Conservation (phyloP, 2,113 vertebrate genomes). For the Elephas maximus region DNA sequence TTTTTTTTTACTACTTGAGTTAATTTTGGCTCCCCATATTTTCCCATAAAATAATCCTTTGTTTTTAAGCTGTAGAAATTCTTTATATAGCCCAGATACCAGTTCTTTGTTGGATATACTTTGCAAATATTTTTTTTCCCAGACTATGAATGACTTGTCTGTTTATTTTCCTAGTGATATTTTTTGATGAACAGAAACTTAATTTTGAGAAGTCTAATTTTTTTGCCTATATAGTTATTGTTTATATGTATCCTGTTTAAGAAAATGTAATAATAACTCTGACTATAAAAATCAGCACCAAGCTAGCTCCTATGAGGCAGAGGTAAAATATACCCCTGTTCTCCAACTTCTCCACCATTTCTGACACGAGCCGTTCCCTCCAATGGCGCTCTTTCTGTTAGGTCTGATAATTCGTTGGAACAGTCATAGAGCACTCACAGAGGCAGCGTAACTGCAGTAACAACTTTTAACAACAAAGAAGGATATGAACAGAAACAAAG, state of each 20-base stretch:
- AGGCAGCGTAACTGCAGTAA: background rate
- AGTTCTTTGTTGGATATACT: background rate
- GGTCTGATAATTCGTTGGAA: background rate
- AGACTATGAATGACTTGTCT: background rate
- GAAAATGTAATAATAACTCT: background rate
- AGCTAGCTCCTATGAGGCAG: background rate
- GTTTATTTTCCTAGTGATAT: background rate
- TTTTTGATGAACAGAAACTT: background rate
- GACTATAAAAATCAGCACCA: background rate
- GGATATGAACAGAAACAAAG: background rate
- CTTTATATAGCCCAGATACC: background rate
- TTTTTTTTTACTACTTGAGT: too few species aligned
- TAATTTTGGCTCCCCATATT: too few species aligned
- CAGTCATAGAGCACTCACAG: background rate
- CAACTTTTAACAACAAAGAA: background rate
- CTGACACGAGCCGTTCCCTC: background rate
- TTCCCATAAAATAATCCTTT: background rate
- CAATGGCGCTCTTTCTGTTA: background rate
- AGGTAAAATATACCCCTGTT: background rate
- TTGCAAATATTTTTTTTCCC: background rate
- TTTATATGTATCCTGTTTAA: background rate
- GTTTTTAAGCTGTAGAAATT: background rate
- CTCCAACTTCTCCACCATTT: too few species aligned
- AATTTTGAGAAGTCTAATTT: background rate
- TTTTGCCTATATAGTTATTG: background rate